Base-by-base conservation (phyloP, 2,113 vertebrate species). In the Toxotes chatareus region DNA sequence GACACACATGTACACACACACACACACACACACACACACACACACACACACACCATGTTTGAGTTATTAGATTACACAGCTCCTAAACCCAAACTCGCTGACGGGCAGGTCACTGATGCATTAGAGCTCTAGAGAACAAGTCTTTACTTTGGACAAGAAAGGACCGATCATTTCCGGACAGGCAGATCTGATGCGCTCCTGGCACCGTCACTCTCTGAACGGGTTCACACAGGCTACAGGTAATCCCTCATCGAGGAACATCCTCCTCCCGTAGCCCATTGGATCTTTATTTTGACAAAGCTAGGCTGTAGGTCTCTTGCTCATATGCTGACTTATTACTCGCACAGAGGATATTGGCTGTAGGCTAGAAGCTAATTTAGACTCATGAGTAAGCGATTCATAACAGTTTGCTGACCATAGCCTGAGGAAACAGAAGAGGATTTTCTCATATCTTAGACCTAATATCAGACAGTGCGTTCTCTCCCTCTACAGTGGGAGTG, bases 381-480 rank as follows among this genome's bases (percentile, higher is more conserved):
- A 85, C 81, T 79, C 87, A 73, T 91, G 86, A 91, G 88, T 90
- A 91, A 89, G 92, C 87, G 79, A 14, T 51, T 84, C 66, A 10
- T 70, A 73, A 81, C 51, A 27, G 73, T 75, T 59, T 86, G 85
- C 71, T 82, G 56, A 60, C 66, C 47, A 19, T 12, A 76, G 53
- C 47, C 13, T 3, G n/a, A 36, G 31, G 17, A 38, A 38, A 42
- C 51, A 38, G 68, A 40, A 8, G 40, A 73, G 38, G 56, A 34
- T 51, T 46, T 11, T 11, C 13, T 11, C 32, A 4, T 14, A 38
- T 60, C 51, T 17, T 12, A 9, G 53, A 5, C 7, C 23, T 55
- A 4, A 57, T 12, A 80, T 62, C 65, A 70, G n/a, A 42, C 19
- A 17, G 59, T 67, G 77, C 60, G 6, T 36, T 60, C 72, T 63